Percentiles rank a stretch among this genome's conserved stretches.
Conservation (phyloP, 2,113 vertebrate species). For the Leptodactylus fuscus region DNA sequence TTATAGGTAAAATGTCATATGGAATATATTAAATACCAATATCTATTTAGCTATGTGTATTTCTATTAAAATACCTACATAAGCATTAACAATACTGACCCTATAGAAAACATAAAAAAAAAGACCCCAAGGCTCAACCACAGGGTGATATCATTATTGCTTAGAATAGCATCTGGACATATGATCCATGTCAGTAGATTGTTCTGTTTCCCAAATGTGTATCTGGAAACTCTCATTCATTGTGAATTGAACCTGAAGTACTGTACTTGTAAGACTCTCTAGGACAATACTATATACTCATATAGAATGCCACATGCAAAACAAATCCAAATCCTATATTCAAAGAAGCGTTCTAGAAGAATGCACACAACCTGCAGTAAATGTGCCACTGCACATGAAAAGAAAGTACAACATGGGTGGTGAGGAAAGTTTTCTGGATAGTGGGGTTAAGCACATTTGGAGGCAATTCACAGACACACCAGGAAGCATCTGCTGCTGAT, state of each 20-base stretch:
- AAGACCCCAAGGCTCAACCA: too few species aligned
- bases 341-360: not conserved
- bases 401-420: constrained; percentile 33
- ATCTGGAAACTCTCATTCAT: not conserved
- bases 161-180: not conserved
- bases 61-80: not conserved
- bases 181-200: not conserved
- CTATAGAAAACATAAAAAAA: not conserved
- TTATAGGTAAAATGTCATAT: too few species aligned
- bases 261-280: not conserved
- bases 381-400: constrained; percentile 23
- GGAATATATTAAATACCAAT: too few species aligned
- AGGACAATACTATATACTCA: not conserved
- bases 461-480: constrained; percentile 30
- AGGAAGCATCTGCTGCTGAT: constrained; percentile 67
- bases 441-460: constrained; percentile 42
- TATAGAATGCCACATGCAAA: not conserved
- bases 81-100: not conserved
- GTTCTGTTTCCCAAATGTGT: not conserved
- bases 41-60: too few species aligned
- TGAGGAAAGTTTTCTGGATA: not conserved
- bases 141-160: not conserved
- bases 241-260: not conserved
- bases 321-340: constrained; percentile 12
- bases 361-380: not conserved